phyloP scores from a whole-genome alignment of 2,113 vertebrate genomes.

The Numida meleagris region DNA sequence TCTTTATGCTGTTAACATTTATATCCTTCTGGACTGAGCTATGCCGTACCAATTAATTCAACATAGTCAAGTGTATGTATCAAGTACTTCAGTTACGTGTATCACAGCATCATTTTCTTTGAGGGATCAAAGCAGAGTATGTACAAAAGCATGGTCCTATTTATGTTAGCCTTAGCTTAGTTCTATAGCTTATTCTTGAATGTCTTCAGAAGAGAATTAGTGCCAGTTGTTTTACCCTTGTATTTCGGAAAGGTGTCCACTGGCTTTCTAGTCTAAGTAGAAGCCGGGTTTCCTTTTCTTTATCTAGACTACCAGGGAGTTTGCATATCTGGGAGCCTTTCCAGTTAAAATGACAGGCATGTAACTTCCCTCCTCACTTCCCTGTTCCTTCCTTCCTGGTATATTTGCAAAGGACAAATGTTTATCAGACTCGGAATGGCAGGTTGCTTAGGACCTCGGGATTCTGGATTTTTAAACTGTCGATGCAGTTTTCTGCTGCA shows the following conservation, averaged over 20 bases:
- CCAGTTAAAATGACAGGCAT: neutral
- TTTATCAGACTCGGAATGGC: neutral
- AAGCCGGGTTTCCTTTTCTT: neutral
- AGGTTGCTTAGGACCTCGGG: neutral
- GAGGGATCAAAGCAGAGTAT: neutral
- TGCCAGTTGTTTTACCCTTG: neutral
- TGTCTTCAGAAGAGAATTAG: neutral
- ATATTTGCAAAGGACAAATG: neutral
- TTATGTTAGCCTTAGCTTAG: neutral
- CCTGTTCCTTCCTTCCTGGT: neutral
- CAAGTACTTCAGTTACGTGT: neutral
- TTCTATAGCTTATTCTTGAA: neutral
- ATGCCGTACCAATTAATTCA: neutral
- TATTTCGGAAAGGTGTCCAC: neutral
- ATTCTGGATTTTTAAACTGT: neutral
- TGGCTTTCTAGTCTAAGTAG: neutral
- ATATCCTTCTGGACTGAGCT: neutral
- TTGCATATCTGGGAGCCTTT: neutral
- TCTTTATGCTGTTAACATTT: neutral
- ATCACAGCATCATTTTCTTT: neutral
- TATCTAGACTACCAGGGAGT: neutral
- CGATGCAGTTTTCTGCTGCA: neutral
- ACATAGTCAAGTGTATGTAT: neutral
- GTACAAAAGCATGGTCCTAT: fast-evolving
- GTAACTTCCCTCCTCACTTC: neutral